These are phyloP conservation scores for Anthopleura xanthogrammica DNA, from an alignment of 92 coral and sea anemone species.

Conservation along the genomic window DNA sequence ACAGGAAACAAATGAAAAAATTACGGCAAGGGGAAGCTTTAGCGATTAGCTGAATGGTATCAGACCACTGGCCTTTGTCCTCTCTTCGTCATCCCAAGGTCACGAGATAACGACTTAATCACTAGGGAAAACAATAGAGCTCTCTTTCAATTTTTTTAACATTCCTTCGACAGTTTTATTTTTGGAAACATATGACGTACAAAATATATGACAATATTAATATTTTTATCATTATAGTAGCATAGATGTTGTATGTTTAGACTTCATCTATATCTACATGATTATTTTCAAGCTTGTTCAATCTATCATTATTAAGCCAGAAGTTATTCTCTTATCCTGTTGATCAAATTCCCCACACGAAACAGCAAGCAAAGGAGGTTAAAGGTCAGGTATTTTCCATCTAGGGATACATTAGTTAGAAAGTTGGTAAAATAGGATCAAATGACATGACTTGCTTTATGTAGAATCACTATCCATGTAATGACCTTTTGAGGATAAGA, in stretches of 20 bases:
- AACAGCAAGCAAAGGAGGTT: not conserved
- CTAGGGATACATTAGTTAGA: not conserved
- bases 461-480: not conserved
- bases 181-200: not conserved
- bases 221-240: not conserved
- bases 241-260: not conserved
- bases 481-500: not conserved
- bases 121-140: not conserved
- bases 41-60: not conserved
- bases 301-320: not conserved
- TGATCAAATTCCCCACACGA: not conserved
- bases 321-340: conserved; percentile 1
- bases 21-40: not conserved
- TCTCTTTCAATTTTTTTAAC: not conserved
- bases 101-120: not conserved
- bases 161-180: not conserved
- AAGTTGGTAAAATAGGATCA: not conserved
- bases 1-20: not conserved
- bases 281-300: not conserved
- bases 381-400: not conserved
- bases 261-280: not conserved
- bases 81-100: not conserved
- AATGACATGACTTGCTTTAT: conserved; percentile 6
- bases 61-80: conserved; percentile 1
- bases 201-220: not conserved